phyloP scores from a whole-genome alignment of 2,113 vertebrate species.

The Calidris pygmaea region DNA sequence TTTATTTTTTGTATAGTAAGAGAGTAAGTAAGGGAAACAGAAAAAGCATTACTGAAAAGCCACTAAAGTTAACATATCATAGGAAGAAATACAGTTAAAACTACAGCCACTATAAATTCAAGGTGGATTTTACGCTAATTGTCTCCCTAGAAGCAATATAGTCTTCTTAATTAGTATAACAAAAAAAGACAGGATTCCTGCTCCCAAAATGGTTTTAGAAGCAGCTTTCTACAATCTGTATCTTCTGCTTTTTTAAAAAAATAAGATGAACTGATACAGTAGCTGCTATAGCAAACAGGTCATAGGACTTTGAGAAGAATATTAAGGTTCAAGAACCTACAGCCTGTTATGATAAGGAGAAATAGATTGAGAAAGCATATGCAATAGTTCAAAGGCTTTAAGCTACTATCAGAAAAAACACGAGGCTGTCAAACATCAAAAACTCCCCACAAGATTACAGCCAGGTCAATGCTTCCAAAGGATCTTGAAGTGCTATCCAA shows the following conservation, averaged over 20 bases:
- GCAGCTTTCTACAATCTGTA: background rate
- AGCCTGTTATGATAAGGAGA: background rate
- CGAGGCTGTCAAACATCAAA: conserved; percentile 16
- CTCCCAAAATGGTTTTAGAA: background rate
- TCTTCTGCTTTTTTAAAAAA: background rate
- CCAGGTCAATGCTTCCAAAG: background rate
- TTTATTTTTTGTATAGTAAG: background rate
- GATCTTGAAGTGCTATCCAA: background rate
- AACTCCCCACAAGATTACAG: background rate
- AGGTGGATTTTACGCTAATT: background rate
- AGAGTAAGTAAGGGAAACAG: background rate
- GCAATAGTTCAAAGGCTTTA: conserved; percentile 43
- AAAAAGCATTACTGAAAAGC: background rate
- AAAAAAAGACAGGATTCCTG: background rate
- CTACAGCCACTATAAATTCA: background rate
- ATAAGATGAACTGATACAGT: background rate
- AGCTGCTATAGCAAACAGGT: background rate
- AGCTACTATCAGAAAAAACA: background rate
- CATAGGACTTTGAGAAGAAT: background rate
- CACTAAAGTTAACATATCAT: background rate
- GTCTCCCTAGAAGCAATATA: background rate
- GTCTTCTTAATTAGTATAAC: background rate
- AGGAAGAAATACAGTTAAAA: background rate
- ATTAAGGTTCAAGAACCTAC: conserved; percentile 40
- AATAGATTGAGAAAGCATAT: background rate